Conservation (phyloP, 2,797 vertebrate species). For the Lepilemur ruficaudatus region DNA sequence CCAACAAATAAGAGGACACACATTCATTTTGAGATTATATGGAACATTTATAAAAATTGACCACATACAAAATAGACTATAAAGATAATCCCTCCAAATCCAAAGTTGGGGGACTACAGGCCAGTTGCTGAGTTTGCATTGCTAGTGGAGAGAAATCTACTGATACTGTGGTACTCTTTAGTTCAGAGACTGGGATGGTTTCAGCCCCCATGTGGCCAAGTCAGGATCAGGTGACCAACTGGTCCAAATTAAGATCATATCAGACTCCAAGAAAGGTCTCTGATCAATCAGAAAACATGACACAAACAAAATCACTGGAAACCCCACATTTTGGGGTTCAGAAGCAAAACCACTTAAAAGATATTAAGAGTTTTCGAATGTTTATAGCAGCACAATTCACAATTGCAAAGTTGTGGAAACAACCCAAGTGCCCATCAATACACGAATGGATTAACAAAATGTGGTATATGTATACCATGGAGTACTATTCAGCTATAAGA, state of each 20-base stretch:
- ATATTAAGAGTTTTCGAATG: not conserved
- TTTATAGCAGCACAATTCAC: too few species aligned
- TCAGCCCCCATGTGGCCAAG: not conserved
- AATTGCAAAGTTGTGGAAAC: too few species aligned
- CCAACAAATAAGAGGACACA: not conserved
- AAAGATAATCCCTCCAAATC: conserved; percentile 10
- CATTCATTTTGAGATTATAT: not conserved
- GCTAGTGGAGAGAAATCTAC: not conserved
- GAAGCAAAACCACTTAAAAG: conserved; percentile 39
- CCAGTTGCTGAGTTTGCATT: not conserved
- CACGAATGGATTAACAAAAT: too few species aligned
- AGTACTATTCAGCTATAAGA: too few species aligned
- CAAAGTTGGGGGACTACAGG: not conserved
- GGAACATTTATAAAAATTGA: not conserved
- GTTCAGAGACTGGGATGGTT: not conserved
- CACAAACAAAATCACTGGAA: conserved; percentile 17
- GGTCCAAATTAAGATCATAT: not conserved
- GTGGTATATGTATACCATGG: too few species aligned
- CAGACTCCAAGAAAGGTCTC: conserved; percentile 18
- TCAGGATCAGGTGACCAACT: not conserved
- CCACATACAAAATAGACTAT: not conserved
- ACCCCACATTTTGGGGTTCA: conserved; percentile 4
- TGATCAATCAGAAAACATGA: conserved; percentile 13
- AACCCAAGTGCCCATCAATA: too few species aligned
- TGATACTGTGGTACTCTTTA: not conserved